Percentiles rank a stretch among this genome's conserved stretches.
Conservation (phyloP, 2,113 vertebrate species). For the Ascaphus truei region DNA sequence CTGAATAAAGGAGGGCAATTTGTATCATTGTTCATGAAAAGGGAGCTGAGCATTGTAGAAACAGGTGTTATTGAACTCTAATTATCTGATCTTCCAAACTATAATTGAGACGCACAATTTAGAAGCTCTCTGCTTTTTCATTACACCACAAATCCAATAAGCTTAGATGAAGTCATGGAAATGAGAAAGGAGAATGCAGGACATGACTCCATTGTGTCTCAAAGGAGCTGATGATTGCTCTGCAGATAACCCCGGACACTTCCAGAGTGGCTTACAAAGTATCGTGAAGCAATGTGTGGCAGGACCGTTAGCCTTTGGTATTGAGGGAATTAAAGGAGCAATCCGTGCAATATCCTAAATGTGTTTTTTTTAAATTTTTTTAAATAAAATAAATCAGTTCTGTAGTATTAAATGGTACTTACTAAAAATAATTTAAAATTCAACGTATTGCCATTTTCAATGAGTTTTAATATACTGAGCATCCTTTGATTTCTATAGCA, state of each 20-base stretch:
- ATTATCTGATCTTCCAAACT: constrained; percentile 6
- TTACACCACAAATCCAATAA: constrained; percentile 30
- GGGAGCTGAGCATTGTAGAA: constrained; percentile 7
- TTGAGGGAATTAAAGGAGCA: too few species aligned
- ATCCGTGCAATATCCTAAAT: too few species aligned
- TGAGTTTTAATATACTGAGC: too few species aligned
- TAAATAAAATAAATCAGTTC: too few species aligned
- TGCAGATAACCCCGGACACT: neutral
- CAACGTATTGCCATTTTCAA: too few species aligned
- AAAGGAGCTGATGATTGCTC: neutral
- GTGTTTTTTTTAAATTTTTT: too few species aligned
- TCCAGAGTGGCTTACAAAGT: too few species aligned
- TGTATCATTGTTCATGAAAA: constrained; percentile 16
- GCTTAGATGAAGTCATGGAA: constrained; percentile 7
- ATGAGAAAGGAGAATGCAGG: neutral
- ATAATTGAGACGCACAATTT: constrained; percentile 24
- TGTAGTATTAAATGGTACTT: too few species aligned
- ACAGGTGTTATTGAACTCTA: constrained; percentile 23
- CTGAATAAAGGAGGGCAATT: constrained; percentile 4
- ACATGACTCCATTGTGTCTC: constrained; percentile 1
- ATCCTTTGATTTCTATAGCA: too few species aligned
- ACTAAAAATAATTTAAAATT: too few species aligned
- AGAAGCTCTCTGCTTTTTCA: constrained; percentile 14
- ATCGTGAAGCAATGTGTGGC: too few species aligned
- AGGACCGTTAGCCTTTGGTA: too few species aligned